Conservation (phyloP, 1,140 invertebrate species). For the Drosophila rufa region DNA sequence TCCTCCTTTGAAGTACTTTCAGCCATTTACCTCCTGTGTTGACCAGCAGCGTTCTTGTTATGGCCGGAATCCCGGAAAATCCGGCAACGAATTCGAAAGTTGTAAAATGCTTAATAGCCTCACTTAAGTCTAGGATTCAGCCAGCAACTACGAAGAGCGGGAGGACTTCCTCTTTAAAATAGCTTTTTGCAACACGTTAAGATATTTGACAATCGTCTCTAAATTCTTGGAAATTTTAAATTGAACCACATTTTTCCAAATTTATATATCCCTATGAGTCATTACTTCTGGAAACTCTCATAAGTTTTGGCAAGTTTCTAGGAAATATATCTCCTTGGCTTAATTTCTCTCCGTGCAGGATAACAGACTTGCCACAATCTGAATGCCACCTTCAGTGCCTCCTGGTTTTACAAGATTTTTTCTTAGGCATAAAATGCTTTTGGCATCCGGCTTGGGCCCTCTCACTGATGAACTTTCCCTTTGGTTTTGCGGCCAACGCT, state of each 20-base stretch:
- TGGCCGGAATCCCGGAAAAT: constrained; percentile 30
- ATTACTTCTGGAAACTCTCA: background rate
- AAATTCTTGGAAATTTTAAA: background rate
- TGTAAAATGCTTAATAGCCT: constrained; percentile 40
- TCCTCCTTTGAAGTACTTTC: constrained; percentile 35
- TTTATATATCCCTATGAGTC: background rate
- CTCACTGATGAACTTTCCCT: constrained; percentile 51
- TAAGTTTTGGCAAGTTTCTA: background rate
- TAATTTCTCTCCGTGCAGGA: constrained; percentile 19
- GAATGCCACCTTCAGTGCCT: constrained; percentile 32
- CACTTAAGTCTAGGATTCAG: constrained; percentile 30
- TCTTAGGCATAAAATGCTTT: constrained; percentile 26
- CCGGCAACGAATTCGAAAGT: constrained; percentile 30
- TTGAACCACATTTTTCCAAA: background rate
- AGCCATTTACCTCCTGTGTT: constrained; percentile 3
- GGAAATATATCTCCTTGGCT: background rate
- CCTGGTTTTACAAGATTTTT: constrained; percentile 26
- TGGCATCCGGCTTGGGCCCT: constrained; percentile 16
- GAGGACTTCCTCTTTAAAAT: constrained; percentile 6
- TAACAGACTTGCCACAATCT: constrained; percentile 15
- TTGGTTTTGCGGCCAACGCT: constrained; percentile 53
- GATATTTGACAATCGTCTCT: background rate
- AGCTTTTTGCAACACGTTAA: constrained; percentile 1
- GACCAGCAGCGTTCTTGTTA: constrained; percentile 21
- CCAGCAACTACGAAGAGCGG: constrained; percentile 7